phyloP scores from a whole-genome alignment of 1,140 invertebrate species.

The Eriosoma lanigerum region DNA sequence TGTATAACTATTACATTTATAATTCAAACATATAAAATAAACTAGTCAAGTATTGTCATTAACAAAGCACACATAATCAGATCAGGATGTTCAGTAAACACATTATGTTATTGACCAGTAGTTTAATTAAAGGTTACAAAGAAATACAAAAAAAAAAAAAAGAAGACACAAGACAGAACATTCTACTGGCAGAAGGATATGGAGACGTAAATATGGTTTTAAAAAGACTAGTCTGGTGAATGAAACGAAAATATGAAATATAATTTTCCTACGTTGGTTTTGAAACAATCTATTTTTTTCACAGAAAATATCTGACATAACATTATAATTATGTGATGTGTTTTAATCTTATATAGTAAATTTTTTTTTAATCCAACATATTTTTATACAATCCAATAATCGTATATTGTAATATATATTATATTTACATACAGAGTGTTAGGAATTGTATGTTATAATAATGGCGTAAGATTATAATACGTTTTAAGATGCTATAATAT shows the following conservation, averaged over 20 bases:
- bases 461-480: too few species aligned
- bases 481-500: too few species aligned
- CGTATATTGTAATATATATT: too few species aligned
- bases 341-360: too few species aligned
- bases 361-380: too few species aligned
- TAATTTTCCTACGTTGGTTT: constrained; percentile 19
- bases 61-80: not conserved
- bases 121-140: constrained; percentile 1
- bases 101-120: not conserved
- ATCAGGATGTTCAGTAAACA: constrained; percentile 4
- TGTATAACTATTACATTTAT: too few species aligned
- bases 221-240: not conserved
- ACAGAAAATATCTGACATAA: not conserved
- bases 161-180: too few species aligned
- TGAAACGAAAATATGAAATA: constrained; percentile 32
- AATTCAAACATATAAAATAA: not conserved
- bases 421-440: too few species aligned
- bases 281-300: too few species aligned
- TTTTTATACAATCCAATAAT: too few species aligned
- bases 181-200: not conserved
- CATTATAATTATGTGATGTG: too few species aligned
- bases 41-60: not conserved
- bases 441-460: too few species aligned
- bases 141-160: constrained; percentile 24
- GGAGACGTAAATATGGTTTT: not conserved